phyloP scores from a whole-genome alignment of 2,113 vertebrate species.

The Suncus etruscus region DNA sequence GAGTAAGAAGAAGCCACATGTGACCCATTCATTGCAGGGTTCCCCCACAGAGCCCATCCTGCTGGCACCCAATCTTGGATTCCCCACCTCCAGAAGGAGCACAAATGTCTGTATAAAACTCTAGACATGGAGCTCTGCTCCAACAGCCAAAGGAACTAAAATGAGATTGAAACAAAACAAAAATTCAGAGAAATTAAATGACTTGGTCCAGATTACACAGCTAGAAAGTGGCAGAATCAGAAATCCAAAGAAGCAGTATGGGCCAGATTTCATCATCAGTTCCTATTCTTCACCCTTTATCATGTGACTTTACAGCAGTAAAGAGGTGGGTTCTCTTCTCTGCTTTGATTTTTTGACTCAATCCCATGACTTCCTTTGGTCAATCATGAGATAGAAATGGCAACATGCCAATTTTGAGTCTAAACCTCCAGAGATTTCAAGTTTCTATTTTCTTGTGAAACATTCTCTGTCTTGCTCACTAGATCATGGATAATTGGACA shows the following conservation, averaged over 20 bases:
- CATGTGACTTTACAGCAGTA: not conserved
- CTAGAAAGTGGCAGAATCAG: not conserved
- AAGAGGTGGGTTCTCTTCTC: not conserved
- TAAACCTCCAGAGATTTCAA: not conserved
- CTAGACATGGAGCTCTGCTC: not conserved
- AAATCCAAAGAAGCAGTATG: not conserved
- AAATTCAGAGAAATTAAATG: too few species aligned
- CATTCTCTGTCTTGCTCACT: not conserved
- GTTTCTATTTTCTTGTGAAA: not conserved
- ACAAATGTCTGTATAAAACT: not conserved
- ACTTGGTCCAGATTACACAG: not conserved
- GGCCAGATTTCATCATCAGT: not conserved
- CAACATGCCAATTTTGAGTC: not conserved
- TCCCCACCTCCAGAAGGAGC: not conserved
- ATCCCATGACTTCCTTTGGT: not conserved
- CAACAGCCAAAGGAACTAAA: not conserved
- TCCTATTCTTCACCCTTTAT: not conserved
- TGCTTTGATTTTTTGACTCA: not conserved
- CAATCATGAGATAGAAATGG: constrained; percentile 21
- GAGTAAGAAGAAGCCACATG: not conserved
- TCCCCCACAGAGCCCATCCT: not conserved
- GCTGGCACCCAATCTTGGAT: not conserved
- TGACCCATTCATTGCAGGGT: not conserved
- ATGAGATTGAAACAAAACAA: not conserved
- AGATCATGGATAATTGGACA: not conserved